Percentiles rank a stretch among this genome's conserved stretches.
phyloP scores from a whole-genome alignment of 2,113 vertebrate species.

The Xiphophorus hellerii region DNA sequence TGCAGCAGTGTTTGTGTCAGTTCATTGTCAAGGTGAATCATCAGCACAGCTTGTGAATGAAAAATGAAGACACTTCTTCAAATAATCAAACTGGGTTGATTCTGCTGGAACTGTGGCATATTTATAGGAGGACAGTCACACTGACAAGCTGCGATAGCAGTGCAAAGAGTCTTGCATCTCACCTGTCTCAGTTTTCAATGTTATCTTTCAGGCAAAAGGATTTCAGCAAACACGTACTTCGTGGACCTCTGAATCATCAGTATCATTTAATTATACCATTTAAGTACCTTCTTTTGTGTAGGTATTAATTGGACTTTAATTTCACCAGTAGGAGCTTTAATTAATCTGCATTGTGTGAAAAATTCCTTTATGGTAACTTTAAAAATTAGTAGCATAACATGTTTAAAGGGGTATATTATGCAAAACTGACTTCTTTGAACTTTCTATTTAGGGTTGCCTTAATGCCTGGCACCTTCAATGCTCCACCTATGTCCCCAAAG shows the following conservation, averaged over 20 bases:
- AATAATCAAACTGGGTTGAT: constrained; percentile 10
- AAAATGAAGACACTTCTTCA: constrained; percentile 5
- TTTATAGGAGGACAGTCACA: background rate
- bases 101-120: background rate
- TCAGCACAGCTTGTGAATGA: constrained; percentile 5
- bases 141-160: background rate
- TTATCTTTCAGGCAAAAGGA: background rate
- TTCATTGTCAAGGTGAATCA: background rate
- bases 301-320: background rate
- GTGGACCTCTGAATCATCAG: background rate
- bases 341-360: no score
- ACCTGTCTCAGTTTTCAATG: background rate
- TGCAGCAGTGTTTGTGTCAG: background rate
- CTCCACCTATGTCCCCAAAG: no score
- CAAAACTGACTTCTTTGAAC: no score
- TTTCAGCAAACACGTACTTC: background rate
- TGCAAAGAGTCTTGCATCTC: background rate
- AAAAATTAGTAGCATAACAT: no score
- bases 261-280: background rate
- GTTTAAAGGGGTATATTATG: no score
- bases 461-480: no score
- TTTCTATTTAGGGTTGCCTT: no score
- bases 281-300: background rate
- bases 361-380: no score
- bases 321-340: no score